Evolutionary conservation across 1,140 invertebrate species (phyloP), one percentile per base, ranked within the genome.

Genomic region (Pseudomyrmex cubaensis): DNA sequence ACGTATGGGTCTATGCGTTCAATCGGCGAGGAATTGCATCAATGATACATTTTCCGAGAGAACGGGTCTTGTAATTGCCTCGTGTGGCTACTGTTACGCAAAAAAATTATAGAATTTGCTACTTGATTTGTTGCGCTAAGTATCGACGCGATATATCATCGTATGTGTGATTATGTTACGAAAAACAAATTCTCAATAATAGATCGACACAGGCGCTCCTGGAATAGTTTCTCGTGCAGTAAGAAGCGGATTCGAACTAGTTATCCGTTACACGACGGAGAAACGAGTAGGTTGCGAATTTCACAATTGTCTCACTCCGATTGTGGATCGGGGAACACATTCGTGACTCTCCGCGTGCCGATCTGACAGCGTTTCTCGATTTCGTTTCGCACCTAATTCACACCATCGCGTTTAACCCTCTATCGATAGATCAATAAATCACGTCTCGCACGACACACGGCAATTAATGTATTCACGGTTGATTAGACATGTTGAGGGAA

Each of bases 391-490:
- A 86, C 61, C 82, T 84, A 46, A 76, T 35, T 82, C 76, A 61
- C 48, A 69, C 56, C n/a, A 70, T 80, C 25, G 48, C 67, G 54
- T 1, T 35, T 20, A 9, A 70, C 13, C 2, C 5, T 35, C 5
- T 35, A 35, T 35, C 35, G 61, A 59, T 61, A n/a, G 50, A 73
- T 78, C 88, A 70, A 64, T 90, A 90, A 90, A 90, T 90, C 88
- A 90, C 89, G 74, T 73, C 85, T 87, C 64, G 77, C 82, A 59
- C 61, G 75, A 82, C 83, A 78, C 72, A 78, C 86, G 84, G 80
- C 86, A 90, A 90, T 90, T 90, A 90, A 90, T 61, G 67, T 82
- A 86, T 86, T 83, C 61, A 78, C 48, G 76, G 84, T 70, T 86
- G 89, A 90, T 90, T 88, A 89, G 78, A 76, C 54, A 83, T 80